Conservation (phyloP, 2,113 vertebrate species). For the Tursiops truncatus region DNA sequence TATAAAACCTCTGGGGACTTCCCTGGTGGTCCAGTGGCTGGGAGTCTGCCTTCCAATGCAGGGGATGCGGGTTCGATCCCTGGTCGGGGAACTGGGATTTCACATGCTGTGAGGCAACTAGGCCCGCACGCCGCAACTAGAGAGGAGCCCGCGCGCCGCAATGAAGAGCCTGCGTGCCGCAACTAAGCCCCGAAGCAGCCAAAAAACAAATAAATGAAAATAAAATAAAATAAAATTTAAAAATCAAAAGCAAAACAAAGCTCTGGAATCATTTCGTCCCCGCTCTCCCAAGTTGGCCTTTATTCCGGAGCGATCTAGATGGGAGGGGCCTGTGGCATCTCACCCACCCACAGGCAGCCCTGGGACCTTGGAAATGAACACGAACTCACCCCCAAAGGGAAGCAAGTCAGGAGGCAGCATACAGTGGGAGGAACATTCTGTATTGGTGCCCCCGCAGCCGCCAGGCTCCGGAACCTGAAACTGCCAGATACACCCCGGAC, state of each 20-base stretch:
- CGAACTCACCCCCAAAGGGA: neutral
- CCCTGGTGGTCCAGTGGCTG: too few relatives aligned
- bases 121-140: too few relatives aligned
- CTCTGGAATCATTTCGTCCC: neutral
- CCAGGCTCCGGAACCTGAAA: neutral
- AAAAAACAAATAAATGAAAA: too few relatives aligned
- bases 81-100: too few relatives aligned
- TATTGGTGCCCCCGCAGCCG: neutral
- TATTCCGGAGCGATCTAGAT: neutral
- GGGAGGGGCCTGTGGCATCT: neutral
- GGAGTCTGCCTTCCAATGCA: too few relatives aligned
- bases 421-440: neutral
- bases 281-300: neutral
- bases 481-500: rapidly evolving
- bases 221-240: too few relatives aligned
- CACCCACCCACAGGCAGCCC: neutral
- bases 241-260: too few relatives aligned
- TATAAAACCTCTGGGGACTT: neutral
- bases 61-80: too few relatives aligned
- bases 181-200: too few relatives aligned
- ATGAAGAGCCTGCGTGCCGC: too few relatives aligned
- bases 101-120: too few relatives aligned
- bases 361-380: neutral
- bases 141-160: too few relatives aligned
- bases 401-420: neutral